Evolutionary conservation across 1,140 invertebrate genomes (phyloP).

Genomic region (Neodiprion lecontei): DNA sequence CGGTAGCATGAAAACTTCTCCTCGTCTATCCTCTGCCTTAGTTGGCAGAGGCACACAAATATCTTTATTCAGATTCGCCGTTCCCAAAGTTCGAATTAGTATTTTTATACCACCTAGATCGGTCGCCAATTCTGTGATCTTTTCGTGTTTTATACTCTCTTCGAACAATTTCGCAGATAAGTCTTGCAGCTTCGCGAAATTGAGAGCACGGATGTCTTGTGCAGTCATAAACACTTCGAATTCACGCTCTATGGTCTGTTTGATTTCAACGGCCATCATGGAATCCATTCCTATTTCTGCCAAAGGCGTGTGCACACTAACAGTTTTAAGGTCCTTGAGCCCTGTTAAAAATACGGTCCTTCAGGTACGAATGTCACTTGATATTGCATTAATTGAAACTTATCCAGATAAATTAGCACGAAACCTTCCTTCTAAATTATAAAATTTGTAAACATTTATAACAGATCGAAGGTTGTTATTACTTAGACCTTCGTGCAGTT

Average conservation of each 20-base stretch:
- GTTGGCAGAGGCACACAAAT: constrained; percentile 46
- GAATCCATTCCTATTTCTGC: constrained; percentile 84
- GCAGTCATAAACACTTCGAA: constrained; percentile 74
- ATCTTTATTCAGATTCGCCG: constrained; percentile 34
- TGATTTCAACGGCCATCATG: constrained; percentile 83
- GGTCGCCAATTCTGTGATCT: neutral
- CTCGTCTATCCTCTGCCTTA: constrained; percentile 37
- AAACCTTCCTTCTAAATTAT: neutral
- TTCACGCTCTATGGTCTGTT: constrained; percentile 77
- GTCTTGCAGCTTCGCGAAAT: constrained; percentile 64
- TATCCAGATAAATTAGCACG: neutral
- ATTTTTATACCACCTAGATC: constrained; percentile 46
- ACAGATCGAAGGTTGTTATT: neutral
- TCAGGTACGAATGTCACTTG: too few relatives aligned
- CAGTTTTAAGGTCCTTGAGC: constrained; percentile 61
- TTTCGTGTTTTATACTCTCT: constrained; percentile 29
- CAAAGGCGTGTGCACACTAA: constrained; percentile 70
- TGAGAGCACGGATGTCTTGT: constrained; percentile 72
- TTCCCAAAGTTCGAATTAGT: constrained; percentile 44
- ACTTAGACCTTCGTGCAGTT: neutral
- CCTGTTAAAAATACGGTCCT: constrained; percentile 32
- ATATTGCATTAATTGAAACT: constrained; percentile 4
- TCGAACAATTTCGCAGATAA: constrained; percentile 43
- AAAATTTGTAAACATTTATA: neutral
- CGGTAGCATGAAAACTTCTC: constrained; percentile 69